phyloP scores from a whole-genome alignment of 2,888 invertebrate genomes.

The Acanthosepion lycidas region DNA sequence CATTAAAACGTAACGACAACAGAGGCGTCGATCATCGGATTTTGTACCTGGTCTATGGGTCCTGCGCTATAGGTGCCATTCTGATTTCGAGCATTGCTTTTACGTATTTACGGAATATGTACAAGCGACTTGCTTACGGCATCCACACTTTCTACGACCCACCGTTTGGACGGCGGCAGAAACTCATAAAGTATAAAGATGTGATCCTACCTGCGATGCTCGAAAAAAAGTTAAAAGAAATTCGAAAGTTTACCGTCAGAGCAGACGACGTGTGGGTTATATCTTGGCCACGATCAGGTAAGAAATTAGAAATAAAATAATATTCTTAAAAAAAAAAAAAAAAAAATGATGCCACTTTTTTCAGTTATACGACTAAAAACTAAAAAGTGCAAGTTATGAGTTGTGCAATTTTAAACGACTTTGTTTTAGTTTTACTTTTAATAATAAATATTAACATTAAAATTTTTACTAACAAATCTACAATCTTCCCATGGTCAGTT shows the following conservation, averaged over 20 bases:
- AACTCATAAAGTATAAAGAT: conserved; percentile 62
- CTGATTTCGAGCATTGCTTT: conserved; percentile 54
- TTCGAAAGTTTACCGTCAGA: conserved; percentile 81
- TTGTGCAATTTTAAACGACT: no score
- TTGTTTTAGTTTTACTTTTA: no score
- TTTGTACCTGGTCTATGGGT: conserved; percentile 24
- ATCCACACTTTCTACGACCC: conserved; percentile 55
- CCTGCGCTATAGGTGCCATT: conserved; percentile 52
- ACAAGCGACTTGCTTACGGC: conserved; percentile 54
- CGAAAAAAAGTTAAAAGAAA: conserved; percentile 58
- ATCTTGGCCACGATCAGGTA: conserved; percentile 91
- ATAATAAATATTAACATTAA: no score
- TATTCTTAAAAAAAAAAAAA: no score
- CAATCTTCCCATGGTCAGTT: no score
- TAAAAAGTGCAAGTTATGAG: no score
- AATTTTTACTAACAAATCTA: no score
- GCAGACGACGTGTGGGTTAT: conserved; percentile 89
- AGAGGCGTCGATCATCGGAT: neutral
- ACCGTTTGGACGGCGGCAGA: conserved; percentile 51
- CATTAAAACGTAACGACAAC: neutral
- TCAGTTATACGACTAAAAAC: no score
- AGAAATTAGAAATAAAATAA: conserved; percentile 58
- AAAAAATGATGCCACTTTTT: no score
- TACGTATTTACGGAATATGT: neutral
- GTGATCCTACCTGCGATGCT: conserved; percentile 61